phyloP scores from a whole-genome alignment of 2,888 invertebrate species.

The Eudemis profundana region DNA sequence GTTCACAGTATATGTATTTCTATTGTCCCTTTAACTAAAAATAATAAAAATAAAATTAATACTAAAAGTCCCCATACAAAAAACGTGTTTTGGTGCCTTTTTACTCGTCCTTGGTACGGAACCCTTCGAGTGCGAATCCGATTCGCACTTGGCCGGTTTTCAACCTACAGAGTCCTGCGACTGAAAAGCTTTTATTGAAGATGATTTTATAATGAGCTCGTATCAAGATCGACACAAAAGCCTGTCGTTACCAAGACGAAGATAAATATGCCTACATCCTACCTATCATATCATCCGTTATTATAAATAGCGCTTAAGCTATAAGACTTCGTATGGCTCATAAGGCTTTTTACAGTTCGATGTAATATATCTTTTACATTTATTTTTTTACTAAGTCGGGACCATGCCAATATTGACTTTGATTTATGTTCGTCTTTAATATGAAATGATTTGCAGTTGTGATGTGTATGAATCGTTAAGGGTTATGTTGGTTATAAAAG shows the following conservation, averaged over 20 bases:
- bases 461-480: neutral
- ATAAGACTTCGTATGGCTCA: neutral
- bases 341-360: neutral
- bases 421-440: constrained; percentile 35
- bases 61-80: too few species aligned
- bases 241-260: constrained; percentile 29
- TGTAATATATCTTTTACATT: constrained; percentile 34
- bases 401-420: constrained; percentile 30
- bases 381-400: constrained; percentile 34
- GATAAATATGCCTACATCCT: constrained; percentile 34
- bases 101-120: too few species aligned
- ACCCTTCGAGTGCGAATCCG: too few species aligned
- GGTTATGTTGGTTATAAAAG: constrained; percentile 21
- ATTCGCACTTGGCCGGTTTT: too few species aligned
- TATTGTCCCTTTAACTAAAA: too few species aligned
- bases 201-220: constrained; percentile 3
- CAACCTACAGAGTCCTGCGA: neutral
- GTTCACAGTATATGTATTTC: too few species aligned
- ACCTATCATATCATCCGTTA: constrained; percentile 14
- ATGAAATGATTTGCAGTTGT: constrained; percentile 23
- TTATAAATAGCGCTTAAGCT: neutral
- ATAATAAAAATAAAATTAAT: too few species aligned
- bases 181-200: constrained; percentile 5
- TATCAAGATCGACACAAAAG: constrained; percentile 18
- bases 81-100: too few species aligned